A percentile compares a stretch with the other conserved stretches of the same genome.
phyloP scores from a whole-genome alignment of 1,140 invertebrate genomes.

The Potamilus streckersoni region DNA sequence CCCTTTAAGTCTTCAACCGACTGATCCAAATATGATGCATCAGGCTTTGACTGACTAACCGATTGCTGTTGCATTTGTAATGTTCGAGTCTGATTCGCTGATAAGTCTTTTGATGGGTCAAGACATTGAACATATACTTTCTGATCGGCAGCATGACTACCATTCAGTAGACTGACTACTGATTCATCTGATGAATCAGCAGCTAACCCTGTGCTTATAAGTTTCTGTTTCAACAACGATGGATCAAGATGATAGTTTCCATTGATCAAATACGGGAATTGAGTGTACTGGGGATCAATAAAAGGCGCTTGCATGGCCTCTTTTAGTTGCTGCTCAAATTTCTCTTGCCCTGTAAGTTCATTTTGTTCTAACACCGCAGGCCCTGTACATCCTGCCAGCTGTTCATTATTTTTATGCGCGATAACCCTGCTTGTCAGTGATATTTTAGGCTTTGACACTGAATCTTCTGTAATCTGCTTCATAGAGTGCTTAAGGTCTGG shows the following conservation, averaged over 20 bases:
- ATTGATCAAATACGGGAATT: constrained; percentile 45
- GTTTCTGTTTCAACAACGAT: constrained; percentile 53
- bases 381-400: not conserved
- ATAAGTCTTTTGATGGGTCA: not conserved
- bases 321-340: too few species aligned
- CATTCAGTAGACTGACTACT: not conserved
- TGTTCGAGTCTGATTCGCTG: constrained; percentile 3
- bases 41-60: constrained; percentile 1
- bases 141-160: constrained; percentile 13
- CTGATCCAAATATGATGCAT: constrained; percentile 33
- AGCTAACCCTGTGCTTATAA: constrained; percentile 55
- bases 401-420: not conserved
- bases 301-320: constrained; percentile 8
- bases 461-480: not conserved
- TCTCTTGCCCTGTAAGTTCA: constrained; percentile 26
- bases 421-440: too few species aligned
- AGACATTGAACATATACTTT: not conserved
- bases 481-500: constrained; percentile 23
- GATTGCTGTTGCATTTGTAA: not conserved
- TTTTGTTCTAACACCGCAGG: not conserved
- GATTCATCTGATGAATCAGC: constrained; percentile 41
- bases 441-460: not conserved
- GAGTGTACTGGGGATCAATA: constrained; percentile 42
- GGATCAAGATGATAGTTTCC: constrained; percentile 61
- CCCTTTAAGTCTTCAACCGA: constrained; percentile 57